Conservation (phyloP, 2,797 vertebrate genomes). For the Dipus sagitta region DNA sequence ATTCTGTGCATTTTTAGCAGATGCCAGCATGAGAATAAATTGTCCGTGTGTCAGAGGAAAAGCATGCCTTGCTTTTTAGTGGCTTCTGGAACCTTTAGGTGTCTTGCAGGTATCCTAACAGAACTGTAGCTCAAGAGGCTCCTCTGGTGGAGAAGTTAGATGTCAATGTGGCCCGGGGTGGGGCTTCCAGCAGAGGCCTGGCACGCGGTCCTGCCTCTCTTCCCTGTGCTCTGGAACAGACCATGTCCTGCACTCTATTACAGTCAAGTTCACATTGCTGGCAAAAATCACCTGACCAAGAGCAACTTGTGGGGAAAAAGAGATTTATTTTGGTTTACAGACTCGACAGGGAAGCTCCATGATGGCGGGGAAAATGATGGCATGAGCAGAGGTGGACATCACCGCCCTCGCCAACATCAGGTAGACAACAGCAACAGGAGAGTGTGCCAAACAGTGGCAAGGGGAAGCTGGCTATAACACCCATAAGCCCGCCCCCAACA, state of each 20-base stretch:
- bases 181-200: accelerated
- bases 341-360: no score
- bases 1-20: constrained; percentile 66
- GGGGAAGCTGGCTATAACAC: no score
- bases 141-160: background rate
- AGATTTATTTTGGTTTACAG: no score
- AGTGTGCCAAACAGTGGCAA: no score
- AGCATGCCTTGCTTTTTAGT: background rate
- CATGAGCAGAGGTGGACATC: no score
- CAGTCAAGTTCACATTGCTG: no score
- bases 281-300: no score
- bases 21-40: constrained; percentile 67
- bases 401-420: no score
- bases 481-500: no score
- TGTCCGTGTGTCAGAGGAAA: constrained; percentile 59
- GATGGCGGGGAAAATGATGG: no score
- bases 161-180: background rate
- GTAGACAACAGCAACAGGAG: no score
- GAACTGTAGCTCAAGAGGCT: background rate
- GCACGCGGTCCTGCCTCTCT: background rate
- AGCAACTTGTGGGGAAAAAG: no score
- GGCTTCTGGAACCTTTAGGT: constrained; percentile 20
- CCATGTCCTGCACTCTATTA: background rate
- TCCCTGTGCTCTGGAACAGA: background rate
- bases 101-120: background rate